These are phyloP conservation scores for Mesaphorura yosii DNA, from an alignment of 1,140 invertebrate genomes.

Conservation along the genomic window DNA sequence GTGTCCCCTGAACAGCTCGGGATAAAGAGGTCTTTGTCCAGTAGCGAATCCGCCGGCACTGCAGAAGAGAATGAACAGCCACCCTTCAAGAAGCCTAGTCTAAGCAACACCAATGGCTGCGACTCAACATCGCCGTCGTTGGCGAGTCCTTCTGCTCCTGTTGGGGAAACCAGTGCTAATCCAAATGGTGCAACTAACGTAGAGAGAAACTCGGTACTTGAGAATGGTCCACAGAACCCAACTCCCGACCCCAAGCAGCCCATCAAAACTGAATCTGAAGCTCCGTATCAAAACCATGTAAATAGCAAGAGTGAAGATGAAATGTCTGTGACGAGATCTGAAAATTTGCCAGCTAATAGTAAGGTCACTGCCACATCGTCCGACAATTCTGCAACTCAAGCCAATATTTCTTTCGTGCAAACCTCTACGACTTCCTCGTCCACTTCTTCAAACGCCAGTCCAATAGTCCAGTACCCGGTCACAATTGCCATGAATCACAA, in stretches of 20 bases:
- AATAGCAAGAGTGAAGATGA: background rate
- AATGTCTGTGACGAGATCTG: background rate
- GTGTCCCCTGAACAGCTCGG: conserved; percentile 31
- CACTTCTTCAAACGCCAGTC: conserved; percentile 8
- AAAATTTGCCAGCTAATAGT: background rate
- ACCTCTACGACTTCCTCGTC: conserved; percentile 21
- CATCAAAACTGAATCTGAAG: no score
- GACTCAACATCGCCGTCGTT: background rate
- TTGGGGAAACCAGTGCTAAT: background rate
- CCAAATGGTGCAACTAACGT: background rate
- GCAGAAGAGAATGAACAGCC: conserved; percentile 1
- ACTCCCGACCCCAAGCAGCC: no score
- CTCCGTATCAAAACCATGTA: background rate
- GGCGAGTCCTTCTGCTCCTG: background rate
- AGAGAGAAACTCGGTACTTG: background rate
- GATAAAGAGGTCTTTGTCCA: conserved; percentile 31
- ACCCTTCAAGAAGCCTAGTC: background rate
- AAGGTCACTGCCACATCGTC: background rate
- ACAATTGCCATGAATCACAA: conserved; percentile 19
- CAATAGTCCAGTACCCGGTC: conserved; percentile 20
- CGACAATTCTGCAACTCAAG: background rate
- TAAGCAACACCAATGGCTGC: background rate
- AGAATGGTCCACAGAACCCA: no score
- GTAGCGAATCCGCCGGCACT: background rate
- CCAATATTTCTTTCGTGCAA: background rate